Conservation (phyloP, 2,888 invertebrate species). For the Drosophila mimetica region DNA sequence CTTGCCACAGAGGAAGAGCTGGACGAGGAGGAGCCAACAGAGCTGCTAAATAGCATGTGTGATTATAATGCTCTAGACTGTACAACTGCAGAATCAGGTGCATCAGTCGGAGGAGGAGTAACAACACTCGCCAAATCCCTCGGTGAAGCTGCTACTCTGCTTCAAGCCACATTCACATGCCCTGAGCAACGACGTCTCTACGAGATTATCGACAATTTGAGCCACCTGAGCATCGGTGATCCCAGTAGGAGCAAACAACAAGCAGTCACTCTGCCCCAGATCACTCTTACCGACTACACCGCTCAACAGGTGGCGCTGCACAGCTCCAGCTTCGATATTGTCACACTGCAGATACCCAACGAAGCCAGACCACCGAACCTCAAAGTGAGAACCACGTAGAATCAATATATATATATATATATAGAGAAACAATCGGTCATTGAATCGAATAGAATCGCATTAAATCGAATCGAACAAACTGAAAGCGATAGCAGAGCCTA, state of each 20-base stretch:
- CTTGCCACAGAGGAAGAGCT: neutral
- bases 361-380: conserved; percentile 81
- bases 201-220: conserved; percentile 79
- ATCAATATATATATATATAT: conserved; percentile 10
- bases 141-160: neutral
- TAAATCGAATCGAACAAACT: conserved; percentile 38
- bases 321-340: conserved; percentile 53
- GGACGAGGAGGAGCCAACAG: neutral
- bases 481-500: conserved; percentile 26
- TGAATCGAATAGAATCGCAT: conserved; percentile 39
- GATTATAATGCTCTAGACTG: conserved; percentile 36
- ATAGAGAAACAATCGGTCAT: conserved; percentile 9
- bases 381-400: conserved; percentile 21
- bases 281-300: conserved; percentile 82
- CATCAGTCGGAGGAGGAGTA: conserved; percentile 17
- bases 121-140: neutral
- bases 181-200: conserved; percentile 50
- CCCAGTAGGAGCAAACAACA: conserved; percentile 1
- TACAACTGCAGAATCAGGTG: conserved; percentile 16
- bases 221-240: conserved; percentile 72
- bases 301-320: conserved; percentile 59
- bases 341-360: conserved; percentile 63
- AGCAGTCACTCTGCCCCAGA: conserved; percentile 74
- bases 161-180: neutral
- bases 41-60: conserved; percentile 51